Percentiles rank a stretch among this genome's conserved stretches.
Conservation (phyloP, 2,113 vertebrate genomes). For the Tupaia chinensis region DNA sequence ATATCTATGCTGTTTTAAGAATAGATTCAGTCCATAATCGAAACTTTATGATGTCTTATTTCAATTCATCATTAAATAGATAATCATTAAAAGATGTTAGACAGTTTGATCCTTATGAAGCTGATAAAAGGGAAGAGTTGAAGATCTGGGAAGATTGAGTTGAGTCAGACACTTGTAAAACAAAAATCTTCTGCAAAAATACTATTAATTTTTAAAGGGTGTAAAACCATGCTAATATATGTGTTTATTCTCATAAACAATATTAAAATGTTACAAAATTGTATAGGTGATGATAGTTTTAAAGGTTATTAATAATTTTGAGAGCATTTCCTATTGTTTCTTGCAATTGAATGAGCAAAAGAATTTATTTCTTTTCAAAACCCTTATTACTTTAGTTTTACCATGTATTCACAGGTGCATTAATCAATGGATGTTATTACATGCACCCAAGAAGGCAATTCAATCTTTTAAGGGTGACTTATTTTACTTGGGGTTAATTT, state of each 20-base stretch:
- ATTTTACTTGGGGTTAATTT: conserved; percentile 61
- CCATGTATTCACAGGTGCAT: neutral
- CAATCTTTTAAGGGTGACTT: conserved; percentile 52
- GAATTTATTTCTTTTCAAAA: conserved; percentile 13
- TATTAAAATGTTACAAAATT: conserved; percentile 50
- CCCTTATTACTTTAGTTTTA: conserved; percentile 41
- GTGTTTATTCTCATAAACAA: conserved; percentile 71
- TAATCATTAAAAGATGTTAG: neutral
- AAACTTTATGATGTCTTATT: conserved; percentile 42
- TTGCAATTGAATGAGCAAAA: conserved; percentile 13
- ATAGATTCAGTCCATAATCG: neutral
- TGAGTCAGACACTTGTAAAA: conserved; percentile 55
- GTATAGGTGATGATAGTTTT: neutral
- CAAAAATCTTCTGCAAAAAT: conserved; percentile 61
- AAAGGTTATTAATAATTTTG: conserved; percentile 44
- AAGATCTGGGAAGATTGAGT: neutral
- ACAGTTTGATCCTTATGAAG: neutral
- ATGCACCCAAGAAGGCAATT: neutral
- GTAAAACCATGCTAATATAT: conserved; percentile 72
- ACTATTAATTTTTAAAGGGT: conserved; percentile 67
- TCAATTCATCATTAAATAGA: neutral
- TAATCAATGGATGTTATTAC: conserved; percentile 46
- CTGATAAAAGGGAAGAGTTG: neutral
- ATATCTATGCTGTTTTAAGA: neutral
- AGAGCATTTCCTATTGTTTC: conserved; percentile 11